Evolutionary conservation across 2,797 vertebrate species (phyloP), one percentile per base, ranked within the genome.

Genomic region (Urophycis tenuis): DNA sequence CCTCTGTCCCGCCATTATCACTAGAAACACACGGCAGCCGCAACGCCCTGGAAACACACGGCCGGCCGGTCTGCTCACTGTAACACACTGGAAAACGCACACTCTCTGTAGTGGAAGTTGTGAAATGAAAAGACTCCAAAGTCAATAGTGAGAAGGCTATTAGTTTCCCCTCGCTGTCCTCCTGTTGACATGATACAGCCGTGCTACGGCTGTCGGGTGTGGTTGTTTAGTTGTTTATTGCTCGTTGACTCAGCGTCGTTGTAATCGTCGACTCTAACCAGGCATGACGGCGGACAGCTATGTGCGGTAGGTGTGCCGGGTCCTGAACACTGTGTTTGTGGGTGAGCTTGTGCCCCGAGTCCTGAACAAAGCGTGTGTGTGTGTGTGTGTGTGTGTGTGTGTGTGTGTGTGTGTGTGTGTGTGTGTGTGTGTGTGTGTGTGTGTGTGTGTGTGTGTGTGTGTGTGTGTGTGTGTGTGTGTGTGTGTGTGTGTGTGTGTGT

Each of bases 241-340:
- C 53, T 60, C 11, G 60, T 67, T 67, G 60, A 67, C 60, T 67
- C 60, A 25, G 53, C 53, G 10, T 60, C 83, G 74, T 29, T 67
- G 60, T 60, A 9, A n/a, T 60, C n/a, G 53, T 67, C 29, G n/a
- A 67, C n/a, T 60, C 53, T 29, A 67, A 67, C 11, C 25, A 67
- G 60, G 60, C 53, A 8, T 70, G 67, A 79, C 87, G 85, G 81
- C 9, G 87, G 87, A 89, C 90, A 88, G 86, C 90, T 82, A 91
- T 89, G 90, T 89, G 90, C 90, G 89, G 67, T 70, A 30, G 88
- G 45, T 22, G 17, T 49, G 71, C 3, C 17, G 45, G 22, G 45
- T 49, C 45, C 17, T 83, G 64, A 30, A 69, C 9, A 69, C 7
- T 69, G 25, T 69, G 25, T 70, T 10, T 70, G 67, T 30, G 67